Evolutionary conservation across 2,113 vertebrate species (phyloP), one percentile per base, ranked within the genome.

Genomic region (Xenopus laevis): DNA sequence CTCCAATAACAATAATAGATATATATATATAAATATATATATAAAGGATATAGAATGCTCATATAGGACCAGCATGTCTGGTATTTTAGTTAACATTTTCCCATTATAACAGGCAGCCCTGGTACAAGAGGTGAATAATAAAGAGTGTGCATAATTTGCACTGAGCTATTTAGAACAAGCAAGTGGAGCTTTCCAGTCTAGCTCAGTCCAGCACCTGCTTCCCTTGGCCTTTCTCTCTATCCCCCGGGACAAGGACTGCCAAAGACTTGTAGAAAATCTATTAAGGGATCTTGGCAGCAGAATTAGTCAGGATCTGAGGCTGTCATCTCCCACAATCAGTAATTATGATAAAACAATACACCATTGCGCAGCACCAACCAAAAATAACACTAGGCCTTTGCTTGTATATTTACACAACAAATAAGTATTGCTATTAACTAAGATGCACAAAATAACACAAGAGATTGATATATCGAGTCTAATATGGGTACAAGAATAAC

Each of bases 241-340:
- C 59, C 65, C 57, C 17, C 40, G 57, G 58, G 72, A 68, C n/a
- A 50, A 30, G 16, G 21, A n/a, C 58, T 68, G 65, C 72, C 72
- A 75, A 75, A 67, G 65, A 40, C 46, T 75, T 44, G 13, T 53
- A 46, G 44, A 75, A 75, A 75, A 75, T 75, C 57, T 75, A 75
- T 75, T 61, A 62, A 68, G 58, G 72, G 65, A 68, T 68, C 65
- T 75, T 68, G 72, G 72, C 65, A 75, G 45, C 21, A 15, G 27
- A 75, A 75, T 75, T 53, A 68, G 65, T 58, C 65, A 50, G 58
- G 55, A 66, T 52, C 62, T 30, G 23, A 65, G 30, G 71, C 61
- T 72, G 71, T 65, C 18, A 15, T 50, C 53, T 74, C 67, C 55
- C 63, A 45, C 65, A 68, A 68, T 12, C 21, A 67, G 33, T 46